Base-by-base conservation (phyloP, 2,113 vertebrate species). In the Lagopus leucura region DNA sequence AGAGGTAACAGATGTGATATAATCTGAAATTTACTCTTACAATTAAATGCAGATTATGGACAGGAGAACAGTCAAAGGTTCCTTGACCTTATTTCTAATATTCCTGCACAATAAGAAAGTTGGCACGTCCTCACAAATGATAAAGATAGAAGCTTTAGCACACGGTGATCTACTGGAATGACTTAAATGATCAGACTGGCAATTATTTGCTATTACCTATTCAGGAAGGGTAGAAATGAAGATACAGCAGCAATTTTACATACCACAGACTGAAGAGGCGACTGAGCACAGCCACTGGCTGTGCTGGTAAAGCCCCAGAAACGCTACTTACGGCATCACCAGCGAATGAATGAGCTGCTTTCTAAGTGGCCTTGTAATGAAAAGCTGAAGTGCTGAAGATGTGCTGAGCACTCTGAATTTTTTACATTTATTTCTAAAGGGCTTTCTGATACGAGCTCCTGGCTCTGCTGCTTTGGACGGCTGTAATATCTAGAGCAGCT, bases 241-340 rank as follows among this genome's bases (percentile, higher is more conserved):
- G 64, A 65, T 60, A 18, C 38, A 76, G 47, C 58, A 72, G 60
- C 65, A 73, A 34, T 82, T 86, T 55, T 50, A 66, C 30, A 42
- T 55, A n/a, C 42, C 42, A 20, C 36, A 13, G 52, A 32, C 27
- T 67, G 67, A 77, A 73, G 6, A 1, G 1, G 52, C 71, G 55
- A 17, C 34, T 2, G 10, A 60, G 52, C 40, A 36, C 1, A 28
- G 36, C 10, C n/a, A 20, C 13, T 3, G 21, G 36, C 45, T 0
- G 1, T 27, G 69, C 15, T 32, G 22, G 27, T 50, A 40, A 58
- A 80, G 70, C 64, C 38, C 30, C n/a, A 30, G 81, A 34, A 89
- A 28, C 9, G 8, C 64, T 57, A 38, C 20, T 55, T 22, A 25
- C 3, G 25, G 42, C 6, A n/a, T n/a, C 45, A n/a, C 13, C 47